These are phyloP conservation scores for Naso thynnoides DNA, from an alignment of 2,797 vertebrate species.

Conservation along the genomic window DNA sequence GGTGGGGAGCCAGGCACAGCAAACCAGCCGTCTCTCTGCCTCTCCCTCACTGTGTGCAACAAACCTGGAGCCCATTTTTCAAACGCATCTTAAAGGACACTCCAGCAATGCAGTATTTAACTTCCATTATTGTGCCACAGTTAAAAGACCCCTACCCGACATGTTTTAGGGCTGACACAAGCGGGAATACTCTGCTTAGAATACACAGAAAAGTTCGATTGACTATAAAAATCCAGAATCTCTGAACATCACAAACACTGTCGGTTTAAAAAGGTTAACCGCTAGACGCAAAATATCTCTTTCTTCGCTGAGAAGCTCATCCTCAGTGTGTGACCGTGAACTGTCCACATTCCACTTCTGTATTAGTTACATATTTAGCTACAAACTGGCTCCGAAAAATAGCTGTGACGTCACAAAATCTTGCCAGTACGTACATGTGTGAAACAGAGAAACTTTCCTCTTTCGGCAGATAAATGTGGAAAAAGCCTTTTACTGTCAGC, in stretches of 20 bases:
- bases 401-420: not conserved
- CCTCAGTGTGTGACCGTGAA: not conserved
- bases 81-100: not conserved
- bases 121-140: not conserved
- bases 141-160: no score
- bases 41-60: not conserved
- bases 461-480: not conserved
- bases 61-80: not conserved
- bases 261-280: no score
- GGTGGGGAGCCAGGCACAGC: no score
- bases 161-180: no score
- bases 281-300: no score
- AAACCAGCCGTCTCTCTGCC: no score
- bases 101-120: not conserved
- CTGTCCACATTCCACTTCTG: not conserved
- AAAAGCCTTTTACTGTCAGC: not conserved
- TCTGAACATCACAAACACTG: no score
- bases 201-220: no score
- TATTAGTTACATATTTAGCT: not conserved
- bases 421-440: not conserved
- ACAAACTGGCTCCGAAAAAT: not conserved
- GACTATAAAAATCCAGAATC: no score
- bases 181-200: no score
- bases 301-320: not conserved
- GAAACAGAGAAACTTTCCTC: not conserved